These are phyloP conservation scores for Camponotus pennsylvanicus DNA, from an alignment of 1,140 invertebrate genomes.

Conservation along the genomic window DNA sequence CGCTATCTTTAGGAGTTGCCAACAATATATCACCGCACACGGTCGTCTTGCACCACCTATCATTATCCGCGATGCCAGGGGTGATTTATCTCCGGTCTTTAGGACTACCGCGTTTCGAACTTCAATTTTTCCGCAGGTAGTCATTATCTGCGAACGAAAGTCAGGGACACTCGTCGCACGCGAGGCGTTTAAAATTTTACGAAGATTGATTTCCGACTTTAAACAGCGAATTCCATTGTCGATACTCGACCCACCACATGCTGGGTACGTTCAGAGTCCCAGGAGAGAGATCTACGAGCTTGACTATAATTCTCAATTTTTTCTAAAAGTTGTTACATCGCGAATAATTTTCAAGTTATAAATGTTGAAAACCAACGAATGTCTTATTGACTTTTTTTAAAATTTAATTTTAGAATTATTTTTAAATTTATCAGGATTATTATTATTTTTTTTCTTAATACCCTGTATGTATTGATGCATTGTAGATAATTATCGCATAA, in stretches of 20 bases:
- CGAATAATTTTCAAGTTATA: neutral
- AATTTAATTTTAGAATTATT: neutral
- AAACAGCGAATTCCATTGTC: conserved; percentile 15
- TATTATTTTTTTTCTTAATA: too few species aligned
- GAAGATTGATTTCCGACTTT: conserved; percentile 53
- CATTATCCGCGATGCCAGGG: conserved; percentile 78
- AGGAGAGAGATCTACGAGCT: neutral
- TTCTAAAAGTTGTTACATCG: neutral
- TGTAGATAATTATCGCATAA: conserved; percentile 12
- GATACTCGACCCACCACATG: neutral
- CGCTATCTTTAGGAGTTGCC: conserved; percentile 59
- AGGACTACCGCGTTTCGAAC: conserved; percentile 61
- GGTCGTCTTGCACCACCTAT: conserved; percentile 73
- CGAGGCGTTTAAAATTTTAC: conserved; percentile 52
- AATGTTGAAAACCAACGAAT: neutral
- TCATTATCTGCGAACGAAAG: conserved; percentile 43
- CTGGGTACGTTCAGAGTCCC: neutral
- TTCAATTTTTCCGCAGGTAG: conserved; percentile 47
- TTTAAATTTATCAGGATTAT: neutral
- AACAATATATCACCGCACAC: conserved; percentile 76
- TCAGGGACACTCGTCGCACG: conserved; percentile 51
- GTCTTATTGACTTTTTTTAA: neutral
- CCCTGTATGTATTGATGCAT: neutral
- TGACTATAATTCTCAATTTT: neutral
- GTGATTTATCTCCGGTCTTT: conserved; percentile 79